Conservation (phyloP, 2,113 vertebrate genomes). For the Cricetomys ansorgei region DNA sequence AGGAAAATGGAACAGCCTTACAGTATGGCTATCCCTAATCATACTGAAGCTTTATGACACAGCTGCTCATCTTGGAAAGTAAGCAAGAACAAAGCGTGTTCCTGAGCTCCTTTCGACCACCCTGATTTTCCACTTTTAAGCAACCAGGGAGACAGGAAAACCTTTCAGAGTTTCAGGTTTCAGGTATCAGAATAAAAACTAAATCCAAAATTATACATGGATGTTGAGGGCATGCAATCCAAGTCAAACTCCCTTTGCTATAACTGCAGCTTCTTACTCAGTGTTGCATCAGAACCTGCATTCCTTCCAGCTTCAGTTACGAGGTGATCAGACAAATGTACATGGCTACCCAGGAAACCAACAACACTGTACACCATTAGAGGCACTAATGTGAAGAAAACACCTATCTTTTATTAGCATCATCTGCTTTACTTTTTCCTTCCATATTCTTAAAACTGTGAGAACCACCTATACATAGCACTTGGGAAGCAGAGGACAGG, state of each 20-base stretch:
- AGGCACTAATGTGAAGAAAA: conserved; percentile 48
- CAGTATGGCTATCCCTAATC: neutral
- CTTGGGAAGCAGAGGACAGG: neutral
- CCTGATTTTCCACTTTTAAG: neutral
- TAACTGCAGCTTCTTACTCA: conserved; percentile 39
- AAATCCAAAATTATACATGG: neutral
- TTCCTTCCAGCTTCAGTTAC: conserved; percentile 58
- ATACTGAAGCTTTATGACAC: neutral
- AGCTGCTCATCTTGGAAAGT: neutral
- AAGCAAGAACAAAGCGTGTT: neutral
- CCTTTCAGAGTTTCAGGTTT: neutral
- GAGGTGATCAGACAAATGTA: conserved; percentile 62
- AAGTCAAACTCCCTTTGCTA: conserved; percentile 38
- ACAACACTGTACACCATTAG: neutral
- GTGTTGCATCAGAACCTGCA: conserved; percentile 53
- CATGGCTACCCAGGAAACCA: conserved; percentile 59
- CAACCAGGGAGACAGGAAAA: neutral
- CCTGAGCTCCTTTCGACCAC: neutral
- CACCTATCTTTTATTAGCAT: conserved; percentile 33
- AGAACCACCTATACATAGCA: neutral
- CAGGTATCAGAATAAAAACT: conserved; percentile 36
- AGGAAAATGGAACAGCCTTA: neutral
- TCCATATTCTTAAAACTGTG: conserved; percentile 19
- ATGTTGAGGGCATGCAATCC: neutral
- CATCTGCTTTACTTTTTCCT: conserved; percentile 39